A percentile compares a stretch with the other conserved stretches of the same genome.
Evolutionary conservation across 2,797 vertebrate genomes (phyloP).

Genomic region (Ctenochaetus hawaiiensis): DNA sequence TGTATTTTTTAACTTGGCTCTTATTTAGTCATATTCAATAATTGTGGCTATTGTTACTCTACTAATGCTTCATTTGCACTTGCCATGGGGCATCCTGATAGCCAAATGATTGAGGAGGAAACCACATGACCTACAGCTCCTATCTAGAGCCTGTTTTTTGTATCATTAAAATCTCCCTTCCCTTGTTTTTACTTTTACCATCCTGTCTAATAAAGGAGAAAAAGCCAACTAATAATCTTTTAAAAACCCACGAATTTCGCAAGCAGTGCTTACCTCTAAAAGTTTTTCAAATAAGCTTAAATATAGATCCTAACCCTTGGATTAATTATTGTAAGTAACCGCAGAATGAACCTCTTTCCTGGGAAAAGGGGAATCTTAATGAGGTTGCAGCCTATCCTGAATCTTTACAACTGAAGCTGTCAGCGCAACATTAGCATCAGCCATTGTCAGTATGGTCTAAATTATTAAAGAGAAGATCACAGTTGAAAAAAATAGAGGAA

Average conservation of each 20-base stretch:
- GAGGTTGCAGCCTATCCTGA: not conserved
- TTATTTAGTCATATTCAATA: not conserved
- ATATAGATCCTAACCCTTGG: not conserved
- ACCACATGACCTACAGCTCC: not conserved
- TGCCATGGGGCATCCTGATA: fast-evolving
- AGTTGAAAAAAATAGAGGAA: not conserved
- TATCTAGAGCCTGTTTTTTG: not conserved
- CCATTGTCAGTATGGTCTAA: not conserved
- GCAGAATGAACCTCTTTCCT: not conserved
- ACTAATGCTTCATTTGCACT: not conserved
- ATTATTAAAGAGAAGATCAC: not conserved
- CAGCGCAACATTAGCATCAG: not conserved
- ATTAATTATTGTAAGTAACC: conserved; percentile 7
- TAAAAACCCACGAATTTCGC: not conserved
- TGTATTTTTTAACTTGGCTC: not conserved
- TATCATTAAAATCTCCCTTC: not conserved
- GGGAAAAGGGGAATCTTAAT: conserved; percentile 19
- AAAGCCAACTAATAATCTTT: not conserved
- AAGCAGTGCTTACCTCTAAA: not conserved
- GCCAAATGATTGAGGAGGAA: not conserved
- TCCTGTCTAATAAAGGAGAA: not conserved
- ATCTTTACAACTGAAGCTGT: not conserved
- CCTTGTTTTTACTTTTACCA: not conserved
- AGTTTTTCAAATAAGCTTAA: conserved; percentile 7
- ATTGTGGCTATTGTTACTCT: not conserved